Evolutionary conservation across 2,888 invertebrate species (phyloP), one percentile per base, ranked within the genome.

Genomic region (Trichogramma dendrolimi): DNA sequence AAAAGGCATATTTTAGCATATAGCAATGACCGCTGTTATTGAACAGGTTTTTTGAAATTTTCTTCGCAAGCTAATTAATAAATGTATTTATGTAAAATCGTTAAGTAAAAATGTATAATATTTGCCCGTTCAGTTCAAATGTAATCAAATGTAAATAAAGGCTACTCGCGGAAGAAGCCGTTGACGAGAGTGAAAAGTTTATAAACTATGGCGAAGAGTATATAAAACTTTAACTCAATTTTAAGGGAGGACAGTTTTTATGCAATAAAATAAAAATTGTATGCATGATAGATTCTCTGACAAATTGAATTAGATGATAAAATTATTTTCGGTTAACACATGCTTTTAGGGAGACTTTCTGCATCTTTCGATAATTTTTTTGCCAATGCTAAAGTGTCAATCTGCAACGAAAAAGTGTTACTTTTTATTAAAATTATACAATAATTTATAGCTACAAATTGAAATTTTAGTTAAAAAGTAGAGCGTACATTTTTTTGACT

Each of bases 1-100:
- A 93, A 80, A 92, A 92, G 80, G 91, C 92, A 0, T 92, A 93
- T 80, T 92, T 93, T 76, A 87, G 86, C 72, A 87, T 92, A 65
- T 90, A 79, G 91, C 91, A 0, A 85, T 92, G 73, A 92, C 92
- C 66, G 86, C 90, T 6, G 91, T 90, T 10, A 89, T 92, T 67
- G 92, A 92, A 73, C 86, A 87, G 72, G 80, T 81, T 63, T 61
- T 47, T 55, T 39, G 27, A 11, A 6, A 4, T 11, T 27, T 2
- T 27, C 3, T 27, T 27, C 27, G 3, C 2, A 2, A 27, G 27
- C 27, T 27, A 27, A 6, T 58, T 58, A 53, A 40, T 4, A 44
- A 53, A 27, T 3, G 6, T 27, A 42, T 11, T 55, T 44, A n/a
- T 2, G 8, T 40, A 55, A 1, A 42, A 11, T 6, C 6, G 4